A percentile compares a stretch with the other conserved stretches of the same genome.
phyloP scores from a whole-genome alignment of 23 tunicate species.

The Botrylloides violaceus region DNA sequence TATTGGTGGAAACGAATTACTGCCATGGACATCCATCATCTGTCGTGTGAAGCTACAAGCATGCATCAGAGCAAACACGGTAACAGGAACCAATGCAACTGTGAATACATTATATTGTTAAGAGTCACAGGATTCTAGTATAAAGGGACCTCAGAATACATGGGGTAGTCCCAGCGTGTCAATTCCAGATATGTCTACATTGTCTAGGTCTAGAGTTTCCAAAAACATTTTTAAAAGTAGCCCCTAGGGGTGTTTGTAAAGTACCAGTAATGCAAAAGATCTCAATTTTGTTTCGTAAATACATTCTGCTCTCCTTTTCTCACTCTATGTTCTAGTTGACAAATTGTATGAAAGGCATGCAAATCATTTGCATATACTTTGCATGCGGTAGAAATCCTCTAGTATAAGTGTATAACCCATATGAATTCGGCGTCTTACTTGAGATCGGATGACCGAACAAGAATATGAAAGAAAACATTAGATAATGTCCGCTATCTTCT shows the following conservation, averaged over 20 bases:
- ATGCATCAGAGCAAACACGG: slow-evolving; percentile 73
- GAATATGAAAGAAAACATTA: slow-evolving; percentile 69
- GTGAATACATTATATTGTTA: too few species aligned
- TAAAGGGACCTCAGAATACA: too few species aligned
- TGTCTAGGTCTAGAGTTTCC: too few species aligned
- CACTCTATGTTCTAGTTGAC: background rate
- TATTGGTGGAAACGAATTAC: slow-evolving; percentile 38
- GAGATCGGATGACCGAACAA: slow-evolving; percentile 57
- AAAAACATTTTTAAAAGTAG: too few species aligned
- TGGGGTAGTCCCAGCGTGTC: too few species aligned
- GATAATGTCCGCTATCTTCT: slow-evolving; percentile 88
- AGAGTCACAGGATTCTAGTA: too few species aligned
- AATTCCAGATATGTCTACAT: too few species aligned
- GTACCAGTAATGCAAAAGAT: too few species aligned
- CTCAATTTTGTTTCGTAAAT: too few species aligned
- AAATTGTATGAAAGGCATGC: background rate
- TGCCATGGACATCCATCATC: slow-evolving; percentile 64
- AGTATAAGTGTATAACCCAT: background rate
- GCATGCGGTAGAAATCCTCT: too few species aligned
- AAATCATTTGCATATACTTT: background rate
- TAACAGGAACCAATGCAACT: slow-evolving; percentile 83
- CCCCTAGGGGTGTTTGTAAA: too few species aligned
- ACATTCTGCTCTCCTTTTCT: too few species aligned
- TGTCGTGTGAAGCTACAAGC: slow-evolving; percentile 81
- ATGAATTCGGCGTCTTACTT: slow-evolving; percentile 12